Conservation (phyloP, 2,797 vertebrate species). For the Typhlichthys subterraneus region DNA sequence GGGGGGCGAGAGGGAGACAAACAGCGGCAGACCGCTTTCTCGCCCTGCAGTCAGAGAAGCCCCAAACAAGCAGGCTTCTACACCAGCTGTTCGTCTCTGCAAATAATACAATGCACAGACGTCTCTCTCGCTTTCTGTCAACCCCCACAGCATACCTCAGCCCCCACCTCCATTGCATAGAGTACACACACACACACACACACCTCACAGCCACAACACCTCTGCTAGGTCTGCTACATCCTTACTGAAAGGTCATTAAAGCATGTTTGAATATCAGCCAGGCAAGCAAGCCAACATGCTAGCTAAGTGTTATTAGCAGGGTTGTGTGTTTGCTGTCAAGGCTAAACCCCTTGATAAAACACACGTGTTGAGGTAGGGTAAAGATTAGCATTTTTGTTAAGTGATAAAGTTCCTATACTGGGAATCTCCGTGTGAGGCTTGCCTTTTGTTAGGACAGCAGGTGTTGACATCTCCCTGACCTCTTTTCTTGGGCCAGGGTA, state of each 20-base stretch:
- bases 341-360: constrained; percentile 19
- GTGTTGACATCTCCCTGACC: background rate
- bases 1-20: too few relatives aligned
- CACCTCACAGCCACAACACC: background rate
- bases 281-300: constrained; percentile 11
- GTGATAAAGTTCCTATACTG: constrained; percentile 13
- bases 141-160: constrained; percentile 11
- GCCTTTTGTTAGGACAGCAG: constrained; percentile 21
- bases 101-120: constrained; percentile 32
- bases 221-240: constrained; percentile 12
- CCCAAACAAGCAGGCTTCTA: constrained; percentile 27
- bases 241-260: constrained; percentile 33
- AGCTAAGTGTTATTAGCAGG: constrained; percentile 28
- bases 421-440: constrained; percentile 28
- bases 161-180: background rate
- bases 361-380: background rate
- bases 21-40: constrained; percentile 12
- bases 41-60: constrained; percentile 16
- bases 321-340: constrained; percentile 11
- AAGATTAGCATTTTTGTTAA: background rate
- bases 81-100: constrained; percentile 21
- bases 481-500: background rate
- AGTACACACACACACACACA: background rate
- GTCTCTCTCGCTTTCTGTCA: constrained; percentile 35
- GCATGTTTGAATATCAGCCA: constrained; percentile 12